These are phyloP conservation scores for Pegoplata infirma DNA, from an alignment of 2,888 invertebrate species.

Conservation along the genomic window DNA sequence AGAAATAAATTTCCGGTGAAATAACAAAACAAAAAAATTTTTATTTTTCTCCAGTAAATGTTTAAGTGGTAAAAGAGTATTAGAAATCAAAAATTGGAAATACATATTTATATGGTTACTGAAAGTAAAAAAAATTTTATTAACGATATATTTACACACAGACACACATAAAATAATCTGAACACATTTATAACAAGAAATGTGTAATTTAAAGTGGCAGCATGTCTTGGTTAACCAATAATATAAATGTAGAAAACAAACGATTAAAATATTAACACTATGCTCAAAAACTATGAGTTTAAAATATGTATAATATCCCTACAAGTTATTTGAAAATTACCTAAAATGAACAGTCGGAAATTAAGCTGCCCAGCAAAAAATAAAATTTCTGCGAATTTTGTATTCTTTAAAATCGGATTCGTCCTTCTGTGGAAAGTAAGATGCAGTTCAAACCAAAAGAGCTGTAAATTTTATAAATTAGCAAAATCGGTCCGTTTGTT, in stretches of 20 bases:
- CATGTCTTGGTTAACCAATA: constrained; percentile 55
- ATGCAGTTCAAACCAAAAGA: no score
- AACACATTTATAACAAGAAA: neutral
- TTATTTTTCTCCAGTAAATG: no score
- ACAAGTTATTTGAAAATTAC: no score
- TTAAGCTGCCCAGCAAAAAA: no score
- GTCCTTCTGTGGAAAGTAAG: no score
- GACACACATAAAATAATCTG: neutral
- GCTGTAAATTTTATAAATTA: no score
- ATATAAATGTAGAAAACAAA: constrained; percentile 43
- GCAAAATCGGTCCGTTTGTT: no score
- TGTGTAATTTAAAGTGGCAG: constrained; percentile 38
- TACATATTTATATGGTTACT: constrained; percentile 3
- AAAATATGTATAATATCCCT: no score
- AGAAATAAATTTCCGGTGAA: constrained; percentile 43
- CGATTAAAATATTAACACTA: constrained; percentile 33
- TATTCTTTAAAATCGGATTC: no score
- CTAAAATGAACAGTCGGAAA: no score
- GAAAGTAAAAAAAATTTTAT: neutral
- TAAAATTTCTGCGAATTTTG: no score
- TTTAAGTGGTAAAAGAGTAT: constrained; percentile 21
- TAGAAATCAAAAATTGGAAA: constrained; percentile 38
- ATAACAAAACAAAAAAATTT: constrained; percentile 9
- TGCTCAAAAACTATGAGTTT: no score
- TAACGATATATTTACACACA: neutral